Evolutionary conservation across 2,888 invertebrate species (phyloP).

Genomic region (Scelioninae gen. 1): DNA sequence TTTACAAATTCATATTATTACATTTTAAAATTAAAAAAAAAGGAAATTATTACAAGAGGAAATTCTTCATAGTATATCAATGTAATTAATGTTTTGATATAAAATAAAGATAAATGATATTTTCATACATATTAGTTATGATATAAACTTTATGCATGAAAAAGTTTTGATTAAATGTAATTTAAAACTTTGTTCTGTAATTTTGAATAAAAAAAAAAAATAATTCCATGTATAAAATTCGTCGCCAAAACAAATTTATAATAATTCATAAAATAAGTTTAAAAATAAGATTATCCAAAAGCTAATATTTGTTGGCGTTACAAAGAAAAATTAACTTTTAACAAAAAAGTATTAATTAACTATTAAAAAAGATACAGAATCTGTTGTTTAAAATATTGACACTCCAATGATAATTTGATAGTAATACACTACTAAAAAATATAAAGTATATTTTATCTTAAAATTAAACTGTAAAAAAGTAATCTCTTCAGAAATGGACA

Average conservation of each 20-base stretch:
- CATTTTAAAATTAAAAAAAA: too few species aligned
- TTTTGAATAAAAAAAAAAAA: not conserved
- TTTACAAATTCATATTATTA: too few species aligned
- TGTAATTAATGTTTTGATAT: not conserved
- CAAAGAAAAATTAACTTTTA: too few species aligned
- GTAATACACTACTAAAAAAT: not conserved
- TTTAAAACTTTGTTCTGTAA: not conserved
- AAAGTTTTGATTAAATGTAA: conserved; percentile 11
- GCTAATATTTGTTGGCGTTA: too few species aligned
- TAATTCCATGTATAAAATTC: not conserved
- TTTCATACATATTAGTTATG: not conserved
- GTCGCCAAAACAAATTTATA: too few species aligned
- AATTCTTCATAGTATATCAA: not conserved
- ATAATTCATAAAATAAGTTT: too few species aligned
- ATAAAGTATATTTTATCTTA: not conserved
- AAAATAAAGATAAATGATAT: not conserved
- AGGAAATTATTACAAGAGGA: too few species aligned
- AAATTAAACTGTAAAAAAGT: conserved; percentile 14
- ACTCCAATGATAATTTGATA: not conserved
- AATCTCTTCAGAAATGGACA: conserved; percentile 13
- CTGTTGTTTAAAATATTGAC: too few species aligned
- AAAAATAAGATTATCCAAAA: too few species aligned
- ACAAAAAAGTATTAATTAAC: too few species aligned
- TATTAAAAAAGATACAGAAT: not conserved
- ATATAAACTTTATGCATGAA: not conserved